Evolutionary conservation across 1,140 invertebrate genomes (phyloP).

Genomic region (Scaptomyza graminum): DNA sequence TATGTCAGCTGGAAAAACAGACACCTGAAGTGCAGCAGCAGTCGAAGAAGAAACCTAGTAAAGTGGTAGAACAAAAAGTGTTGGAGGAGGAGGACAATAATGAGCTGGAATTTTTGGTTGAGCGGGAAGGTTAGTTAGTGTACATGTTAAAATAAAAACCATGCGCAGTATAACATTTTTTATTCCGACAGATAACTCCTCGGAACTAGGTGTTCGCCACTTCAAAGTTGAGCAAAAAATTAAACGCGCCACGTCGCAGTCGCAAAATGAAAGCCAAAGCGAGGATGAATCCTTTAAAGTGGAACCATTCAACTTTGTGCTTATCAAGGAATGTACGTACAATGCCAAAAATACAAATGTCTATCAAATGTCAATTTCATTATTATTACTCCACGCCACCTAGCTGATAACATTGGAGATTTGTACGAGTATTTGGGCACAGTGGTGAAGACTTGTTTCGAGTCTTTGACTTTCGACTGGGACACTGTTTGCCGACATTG

Average conservation of each 20-base stretch:
- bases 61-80: neutral
- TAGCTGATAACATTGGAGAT: conserved; percentile 58
- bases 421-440: conserved; percentile 61
- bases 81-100: conserved; percentile 23
- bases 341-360: neutral
- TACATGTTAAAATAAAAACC: neutral
- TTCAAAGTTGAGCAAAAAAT: conserved; percentile 17
- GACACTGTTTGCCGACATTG: conserved; percentile 52
- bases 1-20: conserved; percentile 14
- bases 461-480: conserved; percentile 68
- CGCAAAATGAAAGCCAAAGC: conserved; percentile 50
- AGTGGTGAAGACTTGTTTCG: conserved; percentile 65
- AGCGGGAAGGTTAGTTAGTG: conserved; percentile 46
- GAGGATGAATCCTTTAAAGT: conserved; percentile 54
- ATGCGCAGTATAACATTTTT: neutral
- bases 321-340: conserved; percentile 60
- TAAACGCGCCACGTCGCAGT: neutral
- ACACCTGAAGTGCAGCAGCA: neutral
- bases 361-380: neutral
- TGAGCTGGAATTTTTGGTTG: conserved; percentile 48
- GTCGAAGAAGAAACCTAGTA: neutral
- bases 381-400: neutral
- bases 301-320: conserved; percentile 57
- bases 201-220: conserved; percentile 10
- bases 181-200: conserved; percentile 12